phyloP scores from a whole-genome alignment of 1,140 invertebrate genomes.

The Aricia agestis region DNA sequence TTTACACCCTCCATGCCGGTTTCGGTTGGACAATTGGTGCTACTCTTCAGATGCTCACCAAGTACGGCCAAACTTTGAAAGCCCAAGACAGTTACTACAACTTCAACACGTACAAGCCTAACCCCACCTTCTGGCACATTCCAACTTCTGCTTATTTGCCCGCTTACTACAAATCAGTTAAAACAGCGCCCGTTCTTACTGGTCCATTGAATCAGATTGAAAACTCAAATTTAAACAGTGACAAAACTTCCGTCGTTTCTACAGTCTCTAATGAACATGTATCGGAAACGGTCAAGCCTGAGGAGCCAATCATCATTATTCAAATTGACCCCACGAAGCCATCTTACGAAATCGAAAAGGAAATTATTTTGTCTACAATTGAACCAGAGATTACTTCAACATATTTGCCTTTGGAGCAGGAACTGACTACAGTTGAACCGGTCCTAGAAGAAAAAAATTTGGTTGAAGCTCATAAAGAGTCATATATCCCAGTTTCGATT shows the following conservation, averaged over 20 bases:
- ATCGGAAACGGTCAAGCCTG: neutral
- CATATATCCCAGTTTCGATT: neutral
- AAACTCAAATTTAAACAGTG: too few species aligned
- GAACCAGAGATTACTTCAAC: neutral
- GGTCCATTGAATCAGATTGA: neutral
- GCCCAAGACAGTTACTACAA: constrained; percentile 1
- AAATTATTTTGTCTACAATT: neutral
- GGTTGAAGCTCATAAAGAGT: neutral
- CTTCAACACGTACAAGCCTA: constrained; percentile 14
- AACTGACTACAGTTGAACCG: neutral
- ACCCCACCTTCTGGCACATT: constrained; percentile 4
- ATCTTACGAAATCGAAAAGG: neutral
- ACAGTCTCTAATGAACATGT: neutral
- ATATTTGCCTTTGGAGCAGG: neutral
- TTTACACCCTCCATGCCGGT: constrained; percentile 89
- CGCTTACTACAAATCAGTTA: neutral
- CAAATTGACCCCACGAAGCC: neutral
- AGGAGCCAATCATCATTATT: neutral
- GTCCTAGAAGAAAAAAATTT: neutral
- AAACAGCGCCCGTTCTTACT: neutral
- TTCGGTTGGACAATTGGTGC: constrained; percentile 94
- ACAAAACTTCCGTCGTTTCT: neutral
- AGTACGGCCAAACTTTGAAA: constrained; percentile 72
- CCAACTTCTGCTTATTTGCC: constrained; percentile 1
- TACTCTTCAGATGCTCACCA: constrained; percentile 82